Base-by-base conservation (phyloP, 1,140 invertebrate species). In the Mactra quadrangularis region DNA sequence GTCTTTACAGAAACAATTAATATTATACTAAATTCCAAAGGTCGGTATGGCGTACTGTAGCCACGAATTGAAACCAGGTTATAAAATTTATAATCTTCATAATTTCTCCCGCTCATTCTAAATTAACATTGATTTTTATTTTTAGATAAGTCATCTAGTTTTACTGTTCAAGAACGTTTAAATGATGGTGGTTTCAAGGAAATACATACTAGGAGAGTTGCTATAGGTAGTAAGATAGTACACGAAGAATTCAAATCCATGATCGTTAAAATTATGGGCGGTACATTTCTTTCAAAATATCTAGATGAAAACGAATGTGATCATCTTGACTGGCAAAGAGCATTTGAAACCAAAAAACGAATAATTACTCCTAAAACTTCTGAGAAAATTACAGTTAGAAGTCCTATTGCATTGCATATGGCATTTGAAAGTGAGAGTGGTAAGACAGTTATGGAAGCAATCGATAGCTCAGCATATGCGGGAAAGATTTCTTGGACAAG, bases 131-230 rank as follows among this genome's bases (percentile, higher is more conserved):
- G n/a, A n/a, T n/a, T n/a, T n/a, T n/a, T n/a, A n/a, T 6, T 41
- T 75, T 15, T 31, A 76, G 83, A 59, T 53, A 76, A 76, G 4
- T 79, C 83, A 9, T 75, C 74, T 52, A 76, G 81, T 57, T 74
- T 79, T 13, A 84, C 83, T 25, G 83, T 84, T 11, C 83, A 79
- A 27, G 38, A 53, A 22, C 53, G 64, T n/a, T n/a, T n/a, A 35
- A 1, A 29, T 29, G 76, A 72, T 33, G 76, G 68, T 17, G 64
- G 66, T 11, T 27, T 79, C 1, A 79, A 84, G 33, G 83, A 84
- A 31, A 31, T 84, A 3, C 76, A 79, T 38, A 84, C 83, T 22
- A 79, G 75, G 47, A 76, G 83, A 17, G 83, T 75, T 27, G 83
- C 75, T 3, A 79, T 75, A 76, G 83, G 83, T 25, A 76, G 75